phyloP scores from a whole-genome alignment of 2,888 invertebrate genomes.

The Plagiodera versicolora region DNA sequence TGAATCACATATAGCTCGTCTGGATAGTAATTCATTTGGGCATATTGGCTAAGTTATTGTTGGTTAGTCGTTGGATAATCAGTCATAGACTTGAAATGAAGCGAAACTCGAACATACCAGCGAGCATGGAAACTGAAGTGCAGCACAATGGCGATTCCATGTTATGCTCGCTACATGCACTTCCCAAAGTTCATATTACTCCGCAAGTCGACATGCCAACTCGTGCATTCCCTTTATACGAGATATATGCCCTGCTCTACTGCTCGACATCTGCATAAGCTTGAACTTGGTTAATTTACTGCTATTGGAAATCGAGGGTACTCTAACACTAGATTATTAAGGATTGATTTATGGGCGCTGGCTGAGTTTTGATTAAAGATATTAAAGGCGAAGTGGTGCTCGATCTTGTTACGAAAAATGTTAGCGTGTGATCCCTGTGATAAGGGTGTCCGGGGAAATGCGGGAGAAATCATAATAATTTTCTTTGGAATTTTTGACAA shows the following conservation, averaged over 20 bases:
- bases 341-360: constrained; percentile 24
- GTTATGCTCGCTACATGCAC: constrained; percentile 7
- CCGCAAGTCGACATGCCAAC: background rate
- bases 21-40: too few relatives aligned
- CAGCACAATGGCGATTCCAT: constrained; percentile 9
- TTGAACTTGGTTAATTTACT: constrained; percentile 29
- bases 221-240: constrained; percentile 8
- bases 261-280: constrained; percentile 25
- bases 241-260: constrained; percentile 18
- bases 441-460: too few relatives aligned
- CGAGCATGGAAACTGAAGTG: background rate
- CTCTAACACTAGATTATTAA: constrained; percentile 25
- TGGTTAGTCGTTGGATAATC: background rate
- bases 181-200: constrained; percentile 18
- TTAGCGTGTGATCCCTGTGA: background rate
- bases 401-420: constrained; percentile 13
- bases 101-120: too few relatives aligned
- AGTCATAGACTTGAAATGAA: background rate
- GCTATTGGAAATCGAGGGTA: constrained; percentile 27
- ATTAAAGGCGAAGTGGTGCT: constrained; percentile 9
- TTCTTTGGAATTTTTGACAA: too few relatives aligned
- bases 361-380: constrained; percentile 26
- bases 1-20: too few relatives aligned
- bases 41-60: background rate
- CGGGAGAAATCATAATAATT: too few relatives aligned